A percentile compares a stretch with the other conserved stretches of the same genome.
Conservation (phyloP, 2,888 invertebrate species). For the Xestobium rufovillosum region DNA sequence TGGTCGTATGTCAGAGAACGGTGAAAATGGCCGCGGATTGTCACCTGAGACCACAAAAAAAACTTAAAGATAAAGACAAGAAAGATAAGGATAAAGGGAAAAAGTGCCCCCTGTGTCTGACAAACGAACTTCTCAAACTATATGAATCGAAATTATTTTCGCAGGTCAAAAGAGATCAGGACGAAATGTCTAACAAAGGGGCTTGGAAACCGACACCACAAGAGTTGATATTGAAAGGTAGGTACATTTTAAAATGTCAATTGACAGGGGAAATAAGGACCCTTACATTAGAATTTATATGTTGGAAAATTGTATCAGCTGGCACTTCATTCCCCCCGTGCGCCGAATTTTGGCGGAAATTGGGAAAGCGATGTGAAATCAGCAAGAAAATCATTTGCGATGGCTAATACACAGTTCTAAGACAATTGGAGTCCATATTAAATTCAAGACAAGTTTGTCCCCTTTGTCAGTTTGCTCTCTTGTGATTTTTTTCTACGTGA, state of each 20-base stretch:
- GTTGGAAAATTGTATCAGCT: no score
- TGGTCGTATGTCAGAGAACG: constrained; percentile 31
- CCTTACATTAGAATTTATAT: no score
- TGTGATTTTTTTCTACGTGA: no score
- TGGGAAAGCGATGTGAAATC: no score
- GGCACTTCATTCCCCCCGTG: no score
- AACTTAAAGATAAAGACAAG: constrained; percentile 25
- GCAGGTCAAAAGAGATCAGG: constrained; percentile 41
- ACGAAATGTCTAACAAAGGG: constrained; percentile 48
- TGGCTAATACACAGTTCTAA: no score
- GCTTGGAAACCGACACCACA: constrained; percentile 56
- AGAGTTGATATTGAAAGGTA: constrained; percentile 51
- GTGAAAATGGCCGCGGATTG: constrained; percentile 49
- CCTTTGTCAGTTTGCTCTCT: no score
- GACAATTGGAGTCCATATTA: no score
- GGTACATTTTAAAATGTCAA: constrained; percentile 7
- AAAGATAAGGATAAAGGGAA: constrained; percentile 27
- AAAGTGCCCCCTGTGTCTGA: constrained; percentile 43
- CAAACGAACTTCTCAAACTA: constrained; percentile 41
- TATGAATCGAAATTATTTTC: constrained; percentile 53
- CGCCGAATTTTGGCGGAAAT: no score
- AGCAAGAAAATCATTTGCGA: no score
- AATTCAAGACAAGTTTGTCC: no score
- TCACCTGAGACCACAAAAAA: constrained; percentile 45
- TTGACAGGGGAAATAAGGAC: no score